Evolutionary conservation across 1,140 invertebrate species (phyloP).

Genomic region (Zaprionus kolodkinae): DNA sequence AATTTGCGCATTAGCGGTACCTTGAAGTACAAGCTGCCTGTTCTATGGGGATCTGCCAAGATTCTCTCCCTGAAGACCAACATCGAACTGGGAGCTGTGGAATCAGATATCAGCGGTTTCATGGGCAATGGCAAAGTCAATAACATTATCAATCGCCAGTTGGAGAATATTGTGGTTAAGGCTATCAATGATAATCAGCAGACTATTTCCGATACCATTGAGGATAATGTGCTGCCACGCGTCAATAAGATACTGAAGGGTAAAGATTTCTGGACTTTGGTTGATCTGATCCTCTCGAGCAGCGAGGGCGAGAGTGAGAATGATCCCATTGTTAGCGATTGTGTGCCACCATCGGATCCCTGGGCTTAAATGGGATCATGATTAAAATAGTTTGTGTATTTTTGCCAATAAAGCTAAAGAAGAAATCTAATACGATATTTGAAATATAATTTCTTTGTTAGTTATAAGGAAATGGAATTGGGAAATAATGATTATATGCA

Average conservation of each 20-base stretch:
- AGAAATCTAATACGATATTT: constrained; percentile 10
- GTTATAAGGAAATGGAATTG: too few relatives aligned
- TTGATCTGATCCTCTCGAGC: constrained; percentile 73
- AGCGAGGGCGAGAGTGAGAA: constrained; percentile 66
- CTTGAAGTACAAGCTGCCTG: constrained; percentile 74
- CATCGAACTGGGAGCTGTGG: constrained; percentile 58
- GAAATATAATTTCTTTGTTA: neutral
- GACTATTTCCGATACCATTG: constrained; percentile 68
- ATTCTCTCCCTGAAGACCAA: constrained; percentile 71
- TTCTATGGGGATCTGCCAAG: constrained; percentile 79
- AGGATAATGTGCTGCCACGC: constrained; percentile 65
- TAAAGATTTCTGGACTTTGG: constrained; percentile 77
- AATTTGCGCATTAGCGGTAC: constrained; percentile 70
- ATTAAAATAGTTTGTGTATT: neutral
- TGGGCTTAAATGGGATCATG: constrained; percentile 71
- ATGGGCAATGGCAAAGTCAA: constrained; percentile 76
- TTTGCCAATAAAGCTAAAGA: constrained; percentile 38
- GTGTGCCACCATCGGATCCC: constrained; percentile 73
- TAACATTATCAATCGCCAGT: constrained; percentile 62
- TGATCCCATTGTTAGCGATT: constrained; percentile 72
- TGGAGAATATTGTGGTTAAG: constrained; percentile 68
- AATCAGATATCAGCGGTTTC: constrained; percentile 72
- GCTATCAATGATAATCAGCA: constrained; percentile 66
- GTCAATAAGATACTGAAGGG: constrained; percentile 79
- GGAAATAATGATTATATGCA: too few relatives aligned